A percentile compares a stretch with the other conserved stretches of the same genome.
Conservation (phyloP, 2,113 vertebrate genomes). For the Mugil cephalus region DNA sequence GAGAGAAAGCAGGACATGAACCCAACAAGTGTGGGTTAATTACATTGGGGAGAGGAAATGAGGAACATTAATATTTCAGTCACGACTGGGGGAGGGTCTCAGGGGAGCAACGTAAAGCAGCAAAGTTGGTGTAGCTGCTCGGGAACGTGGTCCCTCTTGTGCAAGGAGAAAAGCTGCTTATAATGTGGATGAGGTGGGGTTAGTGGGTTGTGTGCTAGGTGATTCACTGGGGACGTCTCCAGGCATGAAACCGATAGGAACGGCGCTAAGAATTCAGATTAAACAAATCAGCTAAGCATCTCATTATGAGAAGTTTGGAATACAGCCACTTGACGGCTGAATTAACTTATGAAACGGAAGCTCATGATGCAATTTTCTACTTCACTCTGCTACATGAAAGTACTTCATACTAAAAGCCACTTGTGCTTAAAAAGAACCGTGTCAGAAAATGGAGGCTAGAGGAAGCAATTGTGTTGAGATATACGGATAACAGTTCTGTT, state of each 20-base stretch:
- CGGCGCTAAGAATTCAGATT: conserved; percentile 23
- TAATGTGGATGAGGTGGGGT: conserved; percentile 41
- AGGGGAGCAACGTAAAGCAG: conserved; percentile 61
- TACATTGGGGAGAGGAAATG: conserved; percentile 80
- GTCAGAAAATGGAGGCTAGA: too few species aligned
- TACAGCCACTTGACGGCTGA: not conserved
- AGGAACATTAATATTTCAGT: conserved; percentile 77
- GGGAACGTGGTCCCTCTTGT: conserved; percentile 10
- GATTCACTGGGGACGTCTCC: conserved; percentile 38
- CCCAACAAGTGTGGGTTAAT: conserved; percentile 83
- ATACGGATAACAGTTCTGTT: too few species aligned
- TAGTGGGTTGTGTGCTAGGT: conserved; percentile 49
- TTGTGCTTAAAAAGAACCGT: too few species aligned
- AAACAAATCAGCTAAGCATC: conserved; percentile 55
- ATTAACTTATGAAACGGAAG: not conserved
- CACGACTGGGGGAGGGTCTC: conserved; percentile 65
- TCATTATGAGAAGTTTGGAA: conserved; percentile 45
- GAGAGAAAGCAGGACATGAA: conserved; percentile 81
- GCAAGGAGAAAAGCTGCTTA: conserved; percentile 50
- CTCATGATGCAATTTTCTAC: not conserved
- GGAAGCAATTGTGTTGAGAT: too few species aligned
- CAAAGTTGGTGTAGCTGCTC: conserved; percentile 36
- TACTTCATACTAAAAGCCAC: not conserved
- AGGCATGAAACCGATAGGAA: conserved; percentile 29
- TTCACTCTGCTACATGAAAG: not conserved